These are phyloP conservation scores for Drosophila tristis DNA, from an alignment of 1,140 invertebrate species.

Conservation along the genomic window DNA sequence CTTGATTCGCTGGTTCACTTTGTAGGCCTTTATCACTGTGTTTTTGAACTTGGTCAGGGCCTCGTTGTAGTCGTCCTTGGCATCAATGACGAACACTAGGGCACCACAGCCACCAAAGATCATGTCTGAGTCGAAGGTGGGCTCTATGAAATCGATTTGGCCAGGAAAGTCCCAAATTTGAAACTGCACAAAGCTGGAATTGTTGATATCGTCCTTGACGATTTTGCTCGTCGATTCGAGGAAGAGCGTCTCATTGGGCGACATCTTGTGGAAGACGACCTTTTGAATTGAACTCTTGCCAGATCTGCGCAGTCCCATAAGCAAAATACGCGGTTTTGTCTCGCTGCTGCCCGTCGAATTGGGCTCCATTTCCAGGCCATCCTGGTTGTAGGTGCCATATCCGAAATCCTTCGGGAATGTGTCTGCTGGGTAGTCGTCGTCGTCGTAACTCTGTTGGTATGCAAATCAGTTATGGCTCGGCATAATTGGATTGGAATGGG, in stretches of 20 bases:
- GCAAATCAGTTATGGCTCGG: slow-evolving; percentile 21
- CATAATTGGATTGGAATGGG: no score
- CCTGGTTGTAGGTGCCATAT: slow-evolving; percentile 93
- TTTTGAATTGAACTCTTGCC: slow-evolving; percentile 99
- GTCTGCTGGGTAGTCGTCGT: slow-evolving; percentile 87
- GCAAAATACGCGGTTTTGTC: slow-evolving; percentile 94
- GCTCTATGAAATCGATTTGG: slow-evolving; percentile 99
- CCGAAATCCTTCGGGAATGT: slow-evolving; percentile 97
- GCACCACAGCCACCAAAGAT: slow-evolving; percentile 98
- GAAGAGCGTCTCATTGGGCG: slow-evolving; percentile 99
- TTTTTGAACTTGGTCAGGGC: slow-evolving; percentile 96
- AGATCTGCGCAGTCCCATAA: slow-evolving; percentile 98
- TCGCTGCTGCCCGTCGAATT: slow-evolving; percentile 66
- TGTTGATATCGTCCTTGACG: slow-evolving; percentile 98
- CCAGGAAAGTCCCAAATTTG: slow-evolving; percentile 99
- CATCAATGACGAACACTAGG: slow-evolving; percentile 99
- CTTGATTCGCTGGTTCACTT: slow-evolving; percentile 97
- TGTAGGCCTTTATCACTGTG: slow-evolving; percentile 97
- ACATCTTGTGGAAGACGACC: slow-evolving; percentile 99
- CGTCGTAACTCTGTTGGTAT: slow-evolving; percentile 87
- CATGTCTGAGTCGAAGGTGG: slow-evolving; percentile 97
- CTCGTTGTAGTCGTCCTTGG: slow-evolving; percentile 98
- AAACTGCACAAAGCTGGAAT: slow-evolving; percentile 99
- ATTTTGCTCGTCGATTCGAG: slow-evolving; percentile 99
- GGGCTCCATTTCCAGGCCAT: slow-evolving; percentile 83